Base-by-base conservation (phyloP, 2,113 vertebrate species). In the Hippolais icterina region DNA sequence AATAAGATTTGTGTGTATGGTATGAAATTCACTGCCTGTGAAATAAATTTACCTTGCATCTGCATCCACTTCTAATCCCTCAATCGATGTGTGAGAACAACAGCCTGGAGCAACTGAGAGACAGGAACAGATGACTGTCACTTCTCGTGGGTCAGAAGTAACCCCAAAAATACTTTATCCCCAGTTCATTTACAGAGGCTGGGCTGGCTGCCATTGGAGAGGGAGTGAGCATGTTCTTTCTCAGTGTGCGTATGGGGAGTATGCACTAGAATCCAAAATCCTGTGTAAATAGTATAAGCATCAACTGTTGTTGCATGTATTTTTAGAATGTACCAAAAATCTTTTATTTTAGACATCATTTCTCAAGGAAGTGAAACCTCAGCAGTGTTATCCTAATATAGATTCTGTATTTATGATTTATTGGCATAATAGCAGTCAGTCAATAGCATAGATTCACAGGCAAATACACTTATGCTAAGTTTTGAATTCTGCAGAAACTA, bases 401-500 rank as follows among this genome's bases (percentile, higher is more conserved):
- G 42, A 83, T 75, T 81, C 75, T 63, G 9, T 75, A 11, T 63
- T 60, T 63, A 25, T 66, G 68, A 50, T 81, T 90, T 79, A 46
- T 65, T 79, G 35, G 22, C 46, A 57, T 60, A 42, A 64, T 50
- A 71, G 6, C 37, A 79, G 33, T 72, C 46, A 72, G 71, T 79
- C 52, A 83, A 66, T 65, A 81, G 25, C 28, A 44, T n/a, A 18
- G 33, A 79, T 89, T 89, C 52, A 81, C 13, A 21, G 41, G 52
- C 42, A 89, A 94, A 92, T 66, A 71, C 21, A 22, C 72, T 86
- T 79, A 76, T 84, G 65, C 46, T 87, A 41, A 49, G 25, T 79
- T 89, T 95, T 95, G 53, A 96, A 71, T 93, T 89, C 70, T 76
- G n/a, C 44, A 24, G 65, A 79, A 95, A 91, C 8, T 31, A 72